Evolutionary conservation across 92 coral and sea anemone species (phyloP).

Genomic region (Parazoanthus swiftii): DNA sequence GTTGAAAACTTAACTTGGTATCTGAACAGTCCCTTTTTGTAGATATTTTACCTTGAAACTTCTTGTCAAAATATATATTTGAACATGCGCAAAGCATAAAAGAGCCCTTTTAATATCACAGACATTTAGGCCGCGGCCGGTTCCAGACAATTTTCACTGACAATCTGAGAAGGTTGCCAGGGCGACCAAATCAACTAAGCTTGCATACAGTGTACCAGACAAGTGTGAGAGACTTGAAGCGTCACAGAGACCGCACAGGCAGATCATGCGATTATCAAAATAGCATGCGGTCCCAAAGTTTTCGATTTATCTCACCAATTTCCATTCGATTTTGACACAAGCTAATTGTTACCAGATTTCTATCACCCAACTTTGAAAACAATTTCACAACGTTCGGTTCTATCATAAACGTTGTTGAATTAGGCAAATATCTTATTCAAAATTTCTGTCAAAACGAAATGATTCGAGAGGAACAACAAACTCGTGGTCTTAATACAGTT

Average conservation of each 20-base stretch:
- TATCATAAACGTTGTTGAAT: not conserved
- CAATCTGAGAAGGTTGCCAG: not conserved
- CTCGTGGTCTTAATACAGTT: no score
- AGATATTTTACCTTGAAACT: no score
- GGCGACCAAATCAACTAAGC: not conserved
- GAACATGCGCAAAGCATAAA: no score
- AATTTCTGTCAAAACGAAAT: not conserved
- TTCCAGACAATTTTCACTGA: not conserved
- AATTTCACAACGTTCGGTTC: not conserved
- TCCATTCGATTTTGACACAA: no score
- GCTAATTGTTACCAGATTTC: not conserved
- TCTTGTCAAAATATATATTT: no score
- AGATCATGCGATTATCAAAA: not conserved
- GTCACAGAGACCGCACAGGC: not conserved
- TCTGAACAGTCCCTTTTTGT: no score
- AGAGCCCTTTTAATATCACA: no score
- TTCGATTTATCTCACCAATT: not conserved
- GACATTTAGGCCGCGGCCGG: not conserved
- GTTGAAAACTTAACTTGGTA: no score
- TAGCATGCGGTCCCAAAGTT: not conserved
- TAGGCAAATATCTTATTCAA: not conserved
- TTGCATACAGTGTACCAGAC: not conserved
- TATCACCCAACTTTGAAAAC: not conserved
- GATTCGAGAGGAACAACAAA: not conserved
- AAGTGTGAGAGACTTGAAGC: not conserved